Base-by-base conservation (phyloP, 2,113 vertebrate species). In the Onychostoma macrolepis region DNA sequence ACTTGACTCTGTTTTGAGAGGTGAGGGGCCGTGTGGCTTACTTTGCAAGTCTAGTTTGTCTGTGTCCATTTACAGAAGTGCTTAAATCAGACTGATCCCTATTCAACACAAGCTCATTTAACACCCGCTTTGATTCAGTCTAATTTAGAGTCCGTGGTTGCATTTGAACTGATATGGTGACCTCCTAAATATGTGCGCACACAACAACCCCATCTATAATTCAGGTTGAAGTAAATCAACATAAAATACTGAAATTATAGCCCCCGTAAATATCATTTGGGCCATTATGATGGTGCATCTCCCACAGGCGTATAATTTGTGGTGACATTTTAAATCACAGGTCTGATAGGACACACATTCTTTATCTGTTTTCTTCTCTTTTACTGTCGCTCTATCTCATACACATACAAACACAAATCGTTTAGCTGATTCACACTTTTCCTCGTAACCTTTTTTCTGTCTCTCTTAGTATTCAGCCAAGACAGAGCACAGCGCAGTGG, bases 271-370 rank as follows among this genome's bases (percentile, higher is more conserved):
- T 88, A 75, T 71, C 12, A 77, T 85, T 53, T 65, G 30, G 80
- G 72, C 24, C 30, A 63, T 28, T 53, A 58, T 89, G 65, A 83
- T 45, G 30, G 30, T 58, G 12, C 43, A 63, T 88, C 21, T 88
- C 33, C 17, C 85, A 58, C 30, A n/a, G 80, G 65, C 75, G 6
- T 86, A 67, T 89, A 80, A 88, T 89, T 87, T 89, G 84, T 83
- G 74, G 84, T 88, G 89, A 84, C 86, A 83, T 86, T 89, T 89
- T 65, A 88, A 89, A 88, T 86, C 81, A 86, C 65, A 86, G 67
- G 84, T 89, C 80, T 88, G 75, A 80, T 76, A 36, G n/a, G 41
- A 77, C 38, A 74, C 17, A 76, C 79, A n/a, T 77, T 85, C 67
- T 82, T 85, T 87, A 36, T 82, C 30, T 50, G 33, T 48, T 19